Base-by-base conservation (phyloP, 2,888 invertebrate genomes). In the Temnothorax ravouxi region DNA sequence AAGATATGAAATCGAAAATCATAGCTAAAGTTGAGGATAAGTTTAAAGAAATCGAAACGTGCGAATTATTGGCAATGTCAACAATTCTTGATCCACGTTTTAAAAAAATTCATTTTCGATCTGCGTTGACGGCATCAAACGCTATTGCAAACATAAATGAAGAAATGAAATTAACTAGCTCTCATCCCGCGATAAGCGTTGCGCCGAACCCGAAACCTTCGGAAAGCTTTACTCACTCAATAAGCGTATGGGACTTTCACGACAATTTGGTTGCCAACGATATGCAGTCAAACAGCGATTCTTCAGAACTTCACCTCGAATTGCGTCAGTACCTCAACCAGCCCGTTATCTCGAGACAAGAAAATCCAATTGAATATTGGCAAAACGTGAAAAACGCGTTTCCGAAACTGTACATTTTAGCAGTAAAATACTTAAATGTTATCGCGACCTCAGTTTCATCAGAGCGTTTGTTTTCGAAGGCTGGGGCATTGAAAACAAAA, bases 21-120 rank as follows among this genome's bases (percentile, higher is more conserved):
- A 56, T 56, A 56, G 21, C 56, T 56, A 56, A 56, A 56, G 4
- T 56, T 56, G 21, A 56, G 11, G 56, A 56, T 11, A 56, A 56
- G 25, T 56, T 56, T 56, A 5, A 25, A 11, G 56, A 21, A 56
- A 56, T 56, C 9, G 56, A 56, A 5, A 56, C 5, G 21, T 56
- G 56, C 13, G 13, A 56, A 56, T 56, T 56, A 56, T 56, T 56
- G 21, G 56, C 56, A 56, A 25, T 56, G 13, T 56, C 21, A 21
- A 56, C 56, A 56, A 56, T 56, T 25, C 21, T 56, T 56, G 56
- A 56, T 25, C 56, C 56, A 4, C 21, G 21, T 29, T 29, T 29
- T 0, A 29, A 29, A 29, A 29, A 29, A 29, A 56, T 56, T 18
- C 13, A 56, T 56, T 56, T 56, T 25, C 56, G 25, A 56, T 56